phyloP scores from a whole-genome alignment of 2,888 invertebrate species.

The Apamea epomidion region DNA sequence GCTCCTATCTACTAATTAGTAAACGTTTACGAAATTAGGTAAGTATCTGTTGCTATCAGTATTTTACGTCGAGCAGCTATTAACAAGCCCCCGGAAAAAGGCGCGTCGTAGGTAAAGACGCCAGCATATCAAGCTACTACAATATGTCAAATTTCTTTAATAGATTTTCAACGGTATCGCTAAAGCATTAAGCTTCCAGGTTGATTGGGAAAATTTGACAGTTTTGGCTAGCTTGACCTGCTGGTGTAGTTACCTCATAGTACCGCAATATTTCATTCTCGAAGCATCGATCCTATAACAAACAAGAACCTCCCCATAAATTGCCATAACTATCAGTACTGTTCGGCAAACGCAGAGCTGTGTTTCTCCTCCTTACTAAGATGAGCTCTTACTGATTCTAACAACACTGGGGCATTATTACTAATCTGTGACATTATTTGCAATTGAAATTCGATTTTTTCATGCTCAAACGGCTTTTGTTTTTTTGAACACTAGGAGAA shows the following conservation, averaged over 20 bases:
- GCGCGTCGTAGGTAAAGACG: neutral
- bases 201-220: no score
- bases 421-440: neutral
- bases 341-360: neutral
- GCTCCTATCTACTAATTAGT: neutral
- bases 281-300: neutral
- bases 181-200: no score
- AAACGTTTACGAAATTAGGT: neutral
- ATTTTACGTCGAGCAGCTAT: neutral
- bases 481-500: neutral
- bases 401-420: neutral
- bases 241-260: neutral
- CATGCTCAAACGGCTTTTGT: neutral
- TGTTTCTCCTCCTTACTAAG: neutral
- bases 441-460: neutral
- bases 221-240: no score
- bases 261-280: neutral
- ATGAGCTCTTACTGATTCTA: neutral
- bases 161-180: no score
- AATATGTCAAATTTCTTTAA: no score
- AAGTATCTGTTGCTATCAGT: neutral
- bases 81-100: neutral
- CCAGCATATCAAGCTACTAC: no score
- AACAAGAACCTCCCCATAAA: neutral
- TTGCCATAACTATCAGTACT: constrained; percentile 4